These are phyloP conservation scores for Rhinophrynus dorsalis DNA, from an alignment of 2,797 vertebrate genomes.

Conservation along the genomic window DNA sequence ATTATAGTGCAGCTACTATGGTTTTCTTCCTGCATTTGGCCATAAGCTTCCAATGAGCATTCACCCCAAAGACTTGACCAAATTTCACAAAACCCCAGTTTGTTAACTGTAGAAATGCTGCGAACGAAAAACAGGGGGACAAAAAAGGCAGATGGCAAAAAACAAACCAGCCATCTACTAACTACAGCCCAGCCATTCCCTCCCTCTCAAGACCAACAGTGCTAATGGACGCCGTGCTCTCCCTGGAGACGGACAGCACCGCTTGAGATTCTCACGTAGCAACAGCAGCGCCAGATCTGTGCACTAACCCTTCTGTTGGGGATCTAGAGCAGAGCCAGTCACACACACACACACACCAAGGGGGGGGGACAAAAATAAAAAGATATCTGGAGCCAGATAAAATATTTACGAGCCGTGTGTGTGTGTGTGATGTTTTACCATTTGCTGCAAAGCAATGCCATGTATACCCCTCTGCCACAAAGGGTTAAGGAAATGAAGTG, in stretches of 20 bases:
- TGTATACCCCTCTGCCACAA: too few species aligned
- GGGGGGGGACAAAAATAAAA: too few species aligned
- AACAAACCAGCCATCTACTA: slow-evolving; percentile 38
- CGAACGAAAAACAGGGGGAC: neutral
- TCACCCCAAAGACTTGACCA: too few species aligned
- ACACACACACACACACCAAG: too few species aligned
- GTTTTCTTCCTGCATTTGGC: too few species aligned
- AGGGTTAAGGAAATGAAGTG: too few species aligned
- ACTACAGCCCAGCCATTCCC: slow-evolving; percentile 52
- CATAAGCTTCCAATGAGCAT: too few species aligned
- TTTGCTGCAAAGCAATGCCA: too few species aligned
- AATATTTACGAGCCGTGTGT: too few species aligned
- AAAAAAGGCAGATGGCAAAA: slow-evolving; percentile 30
- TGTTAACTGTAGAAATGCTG: neutral
- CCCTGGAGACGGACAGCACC: slow-evolving; percentile 78
- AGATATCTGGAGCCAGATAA: too few species aligned
- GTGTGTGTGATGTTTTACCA: too few species aligned
- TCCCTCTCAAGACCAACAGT: slow-evolving; percentile 65
- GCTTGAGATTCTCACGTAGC: slow-evolving; percentile 80
- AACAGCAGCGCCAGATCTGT: slow-evolving; percentile 74
- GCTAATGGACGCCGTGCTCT: slow-evolving; percentile 78
- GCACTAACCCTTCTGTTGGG: slow-evolving; percentile 55
- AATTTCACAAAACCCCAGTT: neutral
- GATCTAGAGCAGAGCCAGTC: neutral
- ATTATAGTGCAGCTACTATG: too few species aligned